Percentiles rank a stretch among this genome's conserved stretches.
Evolutionary conservation across 2,113 vertebrate species (phyloP).

Genomic region (Forbesichthys papilliferus): DNA sequence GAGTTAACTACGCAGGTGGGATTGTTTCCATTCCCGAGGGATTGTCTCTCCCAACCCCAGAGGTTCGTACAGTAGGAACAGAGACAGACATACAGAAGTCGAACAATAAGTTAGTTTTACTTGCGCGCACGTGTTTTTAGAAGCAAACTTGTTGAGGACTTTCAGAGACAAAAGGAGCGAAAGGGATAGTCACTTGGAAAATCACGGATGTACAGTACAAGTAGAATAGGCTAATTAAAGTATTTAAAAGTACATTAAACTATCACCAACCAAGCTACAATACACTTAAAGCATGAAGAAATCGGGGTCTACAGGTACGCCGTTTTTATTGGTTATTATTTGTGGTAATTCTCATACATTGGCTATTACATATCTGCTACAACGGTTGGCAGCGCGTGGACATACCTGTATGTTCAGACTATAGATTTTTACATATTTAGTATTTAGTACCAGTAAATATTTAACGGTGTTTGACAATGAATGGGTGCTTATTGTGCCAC

Average conservation of each 20-base stretch:
- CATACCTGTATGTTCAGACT: no score
- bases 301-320: conserved; percentile 56
- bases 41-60: conserved; percentile 21
- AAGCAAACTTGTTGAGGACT: background rate
- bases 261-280: background rate
- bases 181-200: background rate
- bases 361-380: background rate
- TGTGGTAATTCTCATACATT: background rate
- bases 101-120: background rate
- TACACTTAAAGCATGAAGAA: conserved; percentile 59
- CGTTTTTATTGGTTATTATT: background rate
- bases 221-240: no score
- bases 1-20: conserved; percentile 67
- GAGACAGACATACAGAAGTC: background rate
- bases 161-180: background rate
- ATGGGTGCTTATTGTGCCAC: background rate
- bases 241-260: no score
- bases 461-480: conserved; percentile 6
- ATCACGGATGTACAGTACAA: no score
- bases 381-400: background rate
- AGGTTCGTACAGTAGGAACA: conserved; percentile 14
- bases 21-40: conserved; percentile 40
- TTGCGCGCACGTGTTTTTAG: conserved; percentile 26
- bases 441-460: background rate
- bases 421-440: no score